phyloP scores from a whole-genome alignment of 2,888 invertebrate species.

The Drosophila austrosaltans region DNA sequence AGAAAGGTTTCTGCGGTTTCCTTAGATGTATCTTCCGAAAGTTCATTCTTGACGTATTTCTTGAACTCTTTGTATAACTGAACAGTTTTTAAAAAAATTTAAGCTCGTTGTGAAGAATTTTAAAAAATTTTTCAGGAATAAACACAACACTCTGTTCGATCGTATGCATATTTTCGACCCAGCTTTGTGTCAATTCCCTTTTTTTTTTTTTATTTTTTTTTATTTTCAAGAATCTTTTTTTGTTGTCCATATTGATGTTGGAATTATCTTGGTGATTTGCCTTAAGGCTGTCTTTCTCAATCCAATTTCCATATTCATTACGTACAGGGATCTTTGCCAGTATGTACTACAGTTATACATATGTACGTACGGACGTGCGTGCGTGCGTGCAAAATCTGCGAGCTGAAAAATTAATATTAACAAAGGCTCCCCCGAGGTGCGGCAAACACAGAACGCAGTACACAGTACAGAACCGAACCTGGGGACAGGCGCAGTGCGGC shows the following conservation, averaged over 20 bases:
- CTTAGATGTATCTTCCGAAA: no score
- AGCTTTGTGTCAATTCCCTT: background rate
- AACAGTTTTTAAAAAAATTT: no score
- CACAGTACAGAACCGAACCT: conserved; percentile 21
- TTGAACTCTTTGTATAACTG: no score
- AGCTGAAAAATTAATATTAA: conserved; percentile 66
- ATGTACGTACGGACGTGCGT: conserved; percentile 52
- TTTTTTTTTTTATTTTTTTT: background rate
- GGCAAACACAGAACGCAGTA: conserved; percentile 25
- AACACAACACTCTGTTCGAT: background rate
- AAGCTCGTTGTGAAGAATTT: no score
- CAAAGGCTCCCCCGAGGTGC: conserved; percentile 61
- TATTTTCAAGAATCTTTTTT: background rate
- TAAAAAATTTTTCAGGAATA: no score
- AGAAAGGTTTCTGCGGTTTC: no score
- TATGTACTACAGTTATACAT: background rate
- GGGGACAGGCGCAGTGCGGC: conserved; percentile 67
- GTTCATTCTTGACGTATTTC: no score
- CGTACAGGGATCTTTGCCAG: background rate
- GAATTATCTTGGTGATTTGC: conserved; percentile 11
- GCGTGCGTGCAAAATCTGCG: conserved; percentile 74
- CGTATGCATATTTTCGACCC: background rate
- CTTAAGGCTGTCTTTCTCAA: conserved; percentile 20
- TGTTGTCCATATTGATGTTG: conserved; percentile 4
- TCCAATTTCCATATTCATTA: conserved; percentile 42